Percentiles rank a stretch among this genome's conserved stretches.
phyloP scores from a whole-genome alignment of 2,888 invertebrate species.

The Dryococelus australis region DNA sequence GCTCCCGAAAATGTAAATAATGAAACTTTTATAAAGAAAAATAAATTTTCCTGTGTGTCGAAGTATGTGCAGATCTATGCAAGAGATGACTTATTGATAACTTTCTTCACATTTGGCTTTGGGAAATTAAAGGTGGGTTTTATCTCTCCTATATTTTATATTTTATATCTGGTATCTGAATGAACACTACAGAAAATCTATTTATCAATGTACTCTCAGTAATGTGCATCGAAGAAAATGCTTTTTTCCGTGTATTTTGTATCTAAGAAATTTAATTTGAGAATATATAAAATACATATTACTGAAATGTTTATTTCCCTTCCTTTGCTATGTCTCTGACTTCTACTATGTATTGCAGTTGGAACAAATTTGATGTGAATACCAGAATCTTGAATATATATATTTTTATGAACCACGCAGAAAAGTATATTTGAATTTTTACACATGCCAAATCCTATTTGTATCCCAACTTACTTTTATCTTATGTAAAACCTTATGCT shows the following conservation, averaged over 20 bases:
- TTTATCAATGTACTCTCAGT: conserved; percentile 27
- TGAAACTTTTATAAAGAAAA: neutral
- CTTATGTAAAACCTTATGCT: too few relatives aligned
- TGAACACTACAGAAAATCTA: conserved; percentile 26
- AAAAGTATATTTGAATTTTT: conserved; percentile 4
- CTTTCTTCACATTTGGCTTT: conserved; percentile 17
- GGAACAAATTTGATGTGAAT: conserved; percentile 11
- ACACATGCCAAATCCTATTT: neutral
- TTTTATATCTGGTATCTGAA: conserved; percentile 30
- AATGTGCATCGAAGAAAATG: conserved; percentile 27
- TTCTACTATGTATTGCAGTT: neutral
- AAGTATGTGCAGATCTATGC: neutral
- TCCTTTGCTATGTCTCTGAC: neutral
- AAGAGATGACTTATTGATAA: conserved; percentile 29
- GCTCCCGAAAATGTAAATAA: neutral
- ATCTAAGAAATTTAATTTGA: conserved; percentile 31
- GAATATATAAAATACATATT: conserved; percentile 25
- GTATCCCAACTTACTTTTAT: too few relatives aligned
- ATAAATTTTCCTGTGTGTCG: neutral
- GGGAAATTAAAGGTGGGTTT: conserved; percentile 16
- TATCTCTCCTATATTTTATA: conserved; percentile 31
- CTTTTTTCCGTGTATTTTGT: conserved; percentile 29
- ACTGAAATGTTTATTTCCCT: neutral
- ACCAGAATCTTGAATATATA: conserved; percentile 16
- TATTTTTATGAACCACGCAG: conserved; percentile 8